Percentiles rank a stretch among this genome's conserved stretches.
These are phyloP conservation scores for Umimayanthus chanpuru DNA, from an alignment of 92 coral and sea anemone species.

Conservation along the genomic window DNA sequence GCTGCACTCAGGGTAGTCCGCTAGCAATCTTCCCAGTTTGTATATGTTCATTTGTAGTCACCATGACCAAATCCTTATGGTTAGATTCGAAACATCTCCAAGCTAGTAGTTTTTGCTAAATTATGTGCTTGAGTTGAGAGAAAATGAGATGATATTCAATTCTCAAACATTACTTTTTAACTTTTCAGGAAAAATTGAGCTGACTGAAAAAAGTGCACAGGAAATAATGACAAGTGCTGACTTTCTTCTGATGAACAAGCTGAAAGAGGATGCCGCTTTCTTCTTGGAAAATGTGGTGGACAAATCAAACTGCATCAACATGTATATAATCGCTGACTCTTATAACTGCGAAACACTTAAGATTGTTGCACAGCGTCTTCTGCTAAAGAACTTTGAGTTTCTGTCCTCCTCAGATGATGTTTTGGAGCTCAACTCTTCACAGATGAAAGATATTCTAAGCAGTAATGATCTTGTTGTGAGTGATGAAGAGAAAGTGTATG, in stretches of 20 bases:
- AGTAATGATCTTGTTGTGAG: constrained; percentile 31
- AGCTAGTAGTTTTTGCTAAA: no score
- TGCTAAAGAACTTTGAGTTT: constrained; percentile 30
- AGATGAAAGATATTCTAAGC: constrained; percentile 25
- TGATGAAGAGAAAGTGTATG: constrained; percentile 23
- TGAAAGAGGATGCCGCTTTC: constrained; percentile 4
- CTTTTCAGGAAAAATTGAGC: constrained; percentile 29
- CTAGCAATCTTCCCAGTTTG: no score
- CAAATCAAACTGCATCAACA: constrained; percentile 18
- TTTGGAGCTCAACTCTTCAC: not conserved
- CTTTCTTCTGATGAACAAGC: constrained; percentile 22
- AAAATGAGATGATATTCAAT: not conserved
- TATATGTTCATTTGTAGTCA: no score
- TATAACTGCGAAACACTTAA: constrained; percentile 37
- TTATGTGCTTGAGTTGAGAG: no score
- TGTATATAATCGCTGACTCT: constrained; percentile 1
- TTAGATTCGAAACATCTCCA: no score
- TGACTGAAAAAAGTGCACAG: constrained; percentile 11
- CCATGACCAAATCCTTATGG: no score
- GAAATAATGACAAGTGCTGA: constrained; percentile 26
- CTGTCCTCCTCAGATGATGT: constrained; percentile 2
- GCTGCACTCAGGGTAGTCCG: no score
- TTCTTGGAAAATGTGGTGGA: constrained; percentile 6
- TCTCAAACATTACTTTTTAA: not conserved
- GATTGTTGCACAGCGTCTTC: constrained; percentile 32